phyloP scores from a whole-genome alignment of 1,140 invertebrate genomes.

The Magallana gigas region DNA sequence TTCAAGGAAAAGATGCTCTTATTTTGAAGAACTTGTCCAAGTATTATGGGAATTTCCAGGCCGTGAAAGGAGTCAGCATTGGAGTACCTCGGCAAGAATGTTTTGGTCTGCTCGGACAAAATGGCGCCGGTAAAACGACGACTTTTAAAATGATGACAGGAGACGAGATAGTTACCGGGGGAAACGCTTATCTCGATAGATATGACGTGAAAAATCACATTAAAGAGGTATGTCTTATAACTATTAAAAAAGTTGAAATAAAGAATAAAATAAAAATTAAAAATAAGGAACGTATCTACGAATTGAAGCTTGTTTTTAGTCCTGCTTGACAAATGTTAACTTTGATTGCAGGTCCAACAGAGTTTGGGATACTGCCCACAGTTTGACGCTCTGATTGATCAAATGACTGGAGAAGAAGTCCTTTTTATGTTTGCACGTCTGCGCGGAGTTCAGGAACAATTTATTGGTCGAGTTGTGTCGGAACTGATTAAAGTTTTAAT shows the following conservation, averaged over 20 bases:
- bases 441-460: constrained; percentile 81
- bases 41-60: constrained; percentile 80
- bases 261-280: no score
- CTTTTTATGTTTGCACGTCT: constrained; percentile 87
- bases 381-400: constrained; percentile 81
- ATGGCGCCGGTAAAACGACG: constrained; percentile 94
- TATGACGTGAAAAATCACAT: constrained; percentile 70
- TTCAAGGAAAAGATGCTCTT: constrained; percentile 52
- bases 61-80: constrained; percentile 82
- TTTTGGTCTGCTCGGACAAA: constrained; percentile 92
- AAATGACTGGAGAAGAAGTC: constrained; percentile 83
- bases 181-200: constrained; percentile 75
- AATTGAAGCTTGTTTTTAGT: no score
- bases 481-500: constrained; percentile 70
- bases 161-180: constrained; percentile 74
- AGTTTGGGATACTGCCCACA: constrained; percentile 81
- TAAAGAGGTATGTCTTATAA: constrained; percentile 49
- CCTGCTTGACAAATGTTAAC: no score
- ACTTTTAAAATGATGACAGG: constrained; percentile 92
- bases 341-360: constrained; percentile 70
- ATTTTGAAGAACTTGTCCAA: constrained; percentile 80
- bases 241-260: no score
- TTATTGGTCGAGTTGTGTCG: constrained; percentile 77
- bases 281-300: no score
- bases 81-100: constrained; percentile 86